A percentile compares a stretch with the other conserved stretches of the same genome.
Conservation (phyloP, 2,888 invertebrate genomes). For the Epinotia nisella region DNA sequence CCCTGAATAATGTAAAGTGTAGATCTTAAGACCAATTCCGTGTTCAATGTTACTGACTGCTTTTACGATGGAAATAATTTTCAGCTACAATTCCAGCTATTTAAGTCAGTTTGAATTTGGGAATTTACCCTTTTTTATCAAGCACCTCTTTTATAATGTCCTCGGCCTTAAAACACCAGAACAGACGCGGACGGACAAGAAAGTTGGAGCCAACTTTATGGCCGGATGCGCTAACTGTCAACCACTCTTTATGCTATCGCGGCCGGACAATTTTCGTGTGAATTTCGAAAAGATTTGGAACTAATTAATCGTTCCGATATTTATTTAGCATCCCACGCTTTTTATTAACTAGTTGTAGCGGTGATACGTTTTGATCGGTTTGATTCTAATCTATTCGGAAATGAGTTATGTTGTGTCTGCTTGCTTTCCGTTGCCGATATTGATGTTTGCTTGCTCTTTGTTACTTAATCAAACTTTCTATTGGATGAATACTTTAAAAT, state of each 20-base stretch:
- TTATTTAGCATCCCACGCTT: constrained; percentile 37
- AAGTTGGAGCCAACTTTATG: constrained; percentile 35
- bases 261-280: constrained; percentile 41
- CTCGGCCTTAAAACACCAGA: constrained; percentile 8
- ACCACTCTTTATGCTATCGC: constrained; percentile 33
- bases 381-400: constrained; percentile 37
- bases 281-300: constrained; percentile 33
- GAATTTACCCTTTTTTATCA: not conserved
- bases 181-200: constrained; percentile 16
- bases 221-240: constrained; percentile 43
- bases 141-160: constrained; percentile 11
- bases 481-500: constrained; percentile 7
- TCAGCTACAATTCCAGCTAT: not conserved
- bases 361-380: constrained; percentile 31
- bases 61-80: too few relatives aligned
- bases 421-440: constrained; percentile 26
- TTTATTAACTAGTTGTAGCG: constrained; percentile 27
- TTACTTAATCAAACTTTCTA: constrained; percentile 34
- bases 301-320: constrained; percentile 37
- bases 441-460: constrained; percentile 20
- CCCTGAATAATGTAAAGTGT: too few relatives aligned
- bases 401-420: constrained; percentile 25
- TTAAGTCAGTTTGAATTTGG: not conserved
- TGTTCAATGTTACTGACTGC: too few relatives aligned
- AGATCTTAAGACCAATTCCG: too few relatives aligned